Evolutionary conservation across 2,888 invertebrate species (phyloP).

Genomic region (Malachius bipustulatus): DNA sequence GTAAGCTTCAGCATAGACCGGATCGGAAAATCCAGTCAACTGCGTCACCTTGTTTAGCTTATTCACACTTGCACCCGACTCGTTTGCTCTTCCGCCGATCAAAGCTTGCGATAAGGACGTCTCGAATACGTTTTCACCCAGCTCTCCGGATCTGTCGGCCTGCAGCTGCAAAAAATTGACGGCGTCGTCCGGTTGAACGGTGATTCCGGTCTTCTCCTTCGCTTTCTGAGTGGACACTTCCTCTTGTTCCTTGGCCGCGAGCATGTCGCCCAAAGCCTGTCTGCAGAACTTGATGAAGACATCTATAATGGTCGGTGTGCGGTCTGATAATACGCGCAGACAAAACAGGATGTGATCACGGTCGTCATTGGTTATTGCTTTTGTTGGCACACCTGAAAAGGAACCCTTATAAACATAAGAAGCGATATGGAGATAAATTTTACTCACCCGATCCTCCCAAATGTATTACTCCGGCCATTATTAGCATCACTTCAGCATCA

Average conservation of each 20-base stretch:
- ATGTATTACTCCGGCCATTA: slow-evolving; percentile 76
- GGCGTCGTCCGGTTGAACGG: slow-evolving; percentile 77
- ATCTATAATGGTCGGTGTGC: slow-evolving; percentile 52
- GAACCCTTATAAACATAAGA: slow-evolving; percentile 7
- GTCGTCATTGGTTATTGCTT: slow-evolving; percentile 92
- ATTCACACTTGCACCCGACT: slow-evolving; percentile 44
- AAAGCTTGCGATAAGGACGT: slow-evolving; percentile 83
- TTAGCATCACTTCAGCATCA: slow-evolving; percentile 74
- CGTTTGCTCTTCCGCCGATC: slow-evolving; percentile 45
- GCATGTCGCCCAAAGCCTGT: slow-evolving; percentile 69
- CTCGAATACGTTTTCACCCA: slow-evolving; percentile 81
- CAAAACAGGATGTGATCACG: slow-evolving; percentile 78
- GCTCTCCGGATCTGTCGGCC: slow-evolving; percentile 41
- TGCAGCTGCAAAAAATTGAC: slow-evolving; percentile 70
- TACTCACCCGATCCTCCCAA: slow-evolving; percentile 61
- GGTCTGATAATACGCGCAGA: slow-evolving; percentile 58
- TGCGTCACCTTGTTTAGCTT: slow-evolving; percentile 73
- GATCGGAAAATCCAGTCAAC: slow-evolving; percentile 97
- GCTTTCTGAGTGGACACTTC: slow-evolving; percentile 49
- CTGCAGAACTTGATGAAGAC: slow-evolving; percentile 67
- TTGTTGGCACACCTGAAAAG: slow-evolving; percentile 43
- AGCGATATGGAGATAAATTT: slow-evolving; percentile 5
- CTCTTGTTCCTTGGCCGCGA: slow-evolving; percentile 64
- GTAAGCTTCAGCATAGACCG: slow-evolving; percentile 99
- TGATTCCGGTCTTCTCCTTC: slow-evolving; percentile 54